Base-by-base conservation (phyloP, 2,113 vertebrate species). In the Phoenicopterus ruber region DNA sequence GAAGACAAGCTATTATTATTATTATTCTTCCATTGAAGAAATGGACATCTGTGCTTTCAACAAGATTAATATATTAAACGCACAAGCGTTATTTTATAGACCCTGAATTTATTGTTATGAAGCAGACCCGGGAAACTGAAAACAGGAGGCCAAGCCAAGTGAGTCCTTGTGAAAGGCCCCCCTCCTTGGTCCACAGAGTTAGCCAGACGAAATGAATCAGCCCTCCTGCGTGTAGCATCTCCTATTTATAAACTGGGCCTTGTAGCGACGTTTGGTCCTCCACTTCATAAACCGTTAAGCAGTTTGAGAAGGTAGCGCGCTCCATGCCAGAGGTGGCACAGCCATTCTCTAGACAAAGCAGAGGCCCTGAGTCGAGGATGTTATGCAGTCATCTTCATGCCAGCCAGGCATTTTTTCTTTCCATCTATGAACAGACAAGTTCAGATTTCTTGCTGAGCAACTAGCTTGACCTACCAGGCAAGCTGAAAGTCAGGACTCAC, bases 1-100 rank as follows among this genome's bases (percentile, higher is more conserved):
- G 86, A 95, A 96, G 95, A 95, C 78, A 91, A 77, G 66, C 70
- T 93, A 84, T 82, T 94, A 78, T 94, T 94, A 63, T 40, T n/a
- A 31, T 87, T 93, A 72, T 71, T 84, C 42, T 78, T 94, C 80
- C 47, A 65, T 58, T 91, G 83, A 92, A 85, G 54, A 94, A 94
- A 82, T 85, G 28, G 80, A 82, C 58, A 70, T 93, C 58, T 93
- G 66, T 36, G 46, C 78, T 94, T 96, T 95, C 92, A 97, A 71
- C 52, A 91, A 67, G 69, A 94, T 89, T 85, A 96, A 91, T 79
- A 76, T 74, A 89, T 69, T 94, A 72, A 95, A 76, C 2, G 13
- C 54, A 77, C n/a, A 58, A 72, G 57, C 89, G 66, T 82, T 94
- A 84, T 95, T 91, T 94, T 76, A 87, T 58, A 82, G 93, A 85